Evolutionary conservation across 2,797 vertebrate species (phyloP), one percentile per base, ranked within the genome.

Genomic region (Xenentodon cancila): DNA sequence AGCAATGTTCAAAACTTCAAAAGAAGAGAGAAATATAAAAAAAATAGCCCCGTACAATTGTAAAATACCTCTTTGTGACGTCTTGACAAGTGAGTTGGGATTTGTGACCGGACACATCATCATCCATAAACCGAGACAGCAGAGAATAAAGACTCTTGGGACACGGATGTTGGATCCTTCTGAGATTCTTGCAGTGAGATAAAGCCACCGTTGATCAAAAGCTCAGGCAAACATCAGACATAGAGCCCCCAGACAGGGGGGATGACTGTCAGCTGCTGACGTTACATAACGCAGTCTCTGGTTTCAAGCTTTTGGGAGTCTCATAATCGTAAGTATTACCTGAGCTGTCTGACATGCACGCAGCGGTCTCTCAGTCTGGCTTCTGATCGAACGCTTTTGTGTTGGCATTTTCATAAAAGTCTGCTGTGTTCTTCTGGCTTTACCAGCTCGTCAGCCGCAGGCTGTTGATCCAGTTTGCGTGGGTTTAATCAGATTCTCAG

Each of bases 221-320:
- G 22, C 43, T 30, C 46, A 37, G 48, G 8, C 32, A 43, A 37
- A 51, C 19, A 17, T 13, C 48, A 52, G 44, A 53, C 0, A 5
- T 17, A 0, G 53, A 52, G 49, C 42, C 25, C 16, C n/a, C 27
- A 30, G 43, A 56, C 9, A 16, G 12, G 21, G 58, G 4, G 20
- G 46, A 48, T 34, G 50, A 55, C 22, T 51, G 53, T 66, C 57
- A 68, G 68, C 17, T 52, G 42, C 42, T 55, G 52, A 53, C 57
- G 51, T 59, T 12, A 30, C 0, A 15, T 17, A 58, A 46, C 5
- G 22, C 0, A 1, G 7, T 58, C 51, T 69, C 55, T 62, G 44
- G 64, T 66, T 69, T 72, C 55, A 48, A 51, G 21, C 53, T 68
- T 42, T 37, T n/a, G 53, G 27, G 46, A 63, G 49, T 53, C 44